Evolutionary conservation across 2,113 vertebrate genomes (phyloP).

Genomic region (Sus scrofa): T2T-Sscrofa CM000830.6:15724501-15725000

Average conservation of each 20-base stretch:
- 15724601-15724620: background rate
- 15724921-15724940: constrained; percentile 77
- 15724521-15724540: background rate
- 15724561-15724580: constrained; percentile 7
- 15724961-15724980: constrained; percentile 64
- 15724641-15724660: constrained; percentile 17
- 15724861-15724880: constrained; percentile 69
- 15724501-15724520: background rate
- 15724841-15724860: constrained; percentile 49
- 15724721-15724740: constrained; percentile 23
- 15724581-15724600: background rate
- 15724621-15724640: constrained; percentile 32
- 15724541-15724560: constrained; percentile 12
- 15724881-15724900: constrained; percentile 68
- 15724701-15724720: constrained; percentile 22
- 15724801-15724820: constrained; percentile 62
- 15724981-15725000: constrained; percentile 55
- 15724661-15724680: constrained; percentile 58
- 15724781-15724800: constrained; percentile 55
- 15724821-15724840: constrained; percentile 63
- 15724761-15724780: constrained; percentile 33
- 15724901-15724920: constrained; percentile 69
- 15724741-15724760: constrained; percentile 41
- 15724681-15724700: background rate
- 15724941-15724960: constrained; percentile 79